Evolutionary conservation across 1,140 invertebrate genomes (phyloP), one percentile per base, ranked within the genome.

Genomic region (Dendroctonus ponderosae): DNA sequence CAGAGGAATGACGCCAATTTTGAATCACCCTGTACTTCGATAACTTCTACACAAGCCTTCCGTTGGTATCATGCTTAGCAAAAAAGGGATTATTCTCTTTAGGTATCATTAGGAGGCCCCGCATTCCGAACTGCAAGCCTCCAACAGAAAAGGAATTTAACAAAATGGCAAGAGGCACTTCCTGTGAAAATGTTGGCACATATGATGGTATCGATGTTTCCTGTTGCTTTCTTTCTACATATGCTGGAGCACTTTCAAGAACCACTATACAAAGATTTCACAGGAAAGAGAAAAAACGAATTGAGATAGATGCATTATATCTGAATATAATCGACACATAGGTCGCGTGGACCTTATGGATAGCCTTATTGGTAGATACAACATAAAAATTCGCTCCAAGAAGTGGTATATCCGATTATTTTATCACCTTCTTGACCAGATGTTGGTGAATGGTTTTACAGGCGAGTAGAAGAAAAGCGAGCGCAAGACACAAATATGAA

Each of bases 371-470:
- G 76, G 72, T 62, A 62, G 71, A 63, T 76, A 79, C 64, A 65
- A 72, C 54, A 76, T 79, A 14, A 72, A 62, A 67, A 75, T 78
- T 59, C 75, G 73, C 61, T 72, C 26, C 3, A 75, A 70, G 67
- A 76, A 75, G 60, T 78, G 74, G 72, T 71, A 75, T 14, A 67
- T 77, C 11, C 54, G 78, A 66, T 70, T 82, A 38, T 80, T 82
- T 71, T 80, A 76, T 61, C 79, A 82, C 64, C 70, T 82, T 38
- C 52, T 82, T 53, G 78, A 82, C 70, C 67, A 80, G 66, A 71
- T 75, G 0, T 50, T 65, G 7, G 60, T 71, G 8, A 74, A 74
- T 67, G 53, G 46, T 51, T 51, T 7, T 44, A 44, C n/a, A 54
- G 7, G n/a, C 7, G 43, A 44, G 43, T 44, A n/a, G 7, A n/a